Percentiles rank a stretch among this genome's conserved stretches.
Evolutionary conservation across 2,888 invertebrate species (phyloP).

Genomic region (Marronus borbonicus): DNA sequence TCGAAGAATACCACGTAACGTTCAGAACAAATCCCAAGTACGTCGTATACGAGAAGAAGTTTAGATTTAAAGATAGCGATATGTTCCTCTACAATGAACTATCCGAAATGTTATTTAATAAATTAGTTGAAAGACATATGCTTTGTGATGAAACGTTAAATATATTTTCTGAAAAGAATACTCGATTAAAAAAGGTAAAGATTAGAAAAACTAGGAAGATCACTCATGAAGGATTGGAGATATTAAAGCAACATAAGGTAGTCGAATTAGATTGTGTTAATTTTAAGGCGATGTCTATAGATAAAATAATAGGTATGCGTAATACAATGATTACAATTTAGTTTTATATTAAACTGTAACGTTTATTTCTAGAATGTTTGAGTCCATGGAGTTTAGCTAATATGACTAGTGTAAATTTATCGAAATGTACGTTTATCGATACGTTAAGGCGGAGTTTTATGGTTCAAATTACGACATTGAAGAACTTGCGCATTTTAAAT

Average conservation of each 20-base stretch:
- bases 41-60: constrained; percentile 56
- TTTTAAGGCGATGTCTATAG: constrained; percentile 66
- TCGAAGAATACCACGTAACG: constrained; percentile 67
- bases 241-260: constrained; percentile 77
- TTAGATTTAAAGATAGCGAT: constrained; percentile 72
- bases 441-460: constrained; percentile 71
- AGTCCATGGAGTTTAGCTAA: constrained; percentile 78
- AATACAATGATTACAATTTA: constrained; percentile 13
- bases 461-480: constrained; percentile 76
- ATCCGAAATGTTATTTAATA: constrained; percentile 73
- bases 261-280: constrained; percentile 75
- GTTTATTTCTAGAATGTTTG: constrained; percentile 72
- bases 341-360: neutral
- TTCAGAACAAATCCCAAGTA: constrained; percentile 52
- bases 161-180: constrained; percentile 75
- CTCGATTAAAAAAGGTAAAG: constrained; percentile 75
- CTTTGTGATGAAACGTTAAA: constrained; percentile 76
- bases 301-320: constrained; percentile 55
- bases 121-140: constrained; percentile 74
- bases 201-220: constrained; percentile 75
- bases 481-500: constrained; percentile 75
- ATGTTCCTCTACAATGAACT: constrained; percentile 74
- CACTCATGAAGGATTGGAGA: constrained; percentile 74
- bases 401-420: constrained; percentile 75
- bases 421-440: constrained; percentile 76